Evolutionary conservation across 2,797 vertebrate species (phyloP).

Genomic region (Tapirus indicus): DNA sequence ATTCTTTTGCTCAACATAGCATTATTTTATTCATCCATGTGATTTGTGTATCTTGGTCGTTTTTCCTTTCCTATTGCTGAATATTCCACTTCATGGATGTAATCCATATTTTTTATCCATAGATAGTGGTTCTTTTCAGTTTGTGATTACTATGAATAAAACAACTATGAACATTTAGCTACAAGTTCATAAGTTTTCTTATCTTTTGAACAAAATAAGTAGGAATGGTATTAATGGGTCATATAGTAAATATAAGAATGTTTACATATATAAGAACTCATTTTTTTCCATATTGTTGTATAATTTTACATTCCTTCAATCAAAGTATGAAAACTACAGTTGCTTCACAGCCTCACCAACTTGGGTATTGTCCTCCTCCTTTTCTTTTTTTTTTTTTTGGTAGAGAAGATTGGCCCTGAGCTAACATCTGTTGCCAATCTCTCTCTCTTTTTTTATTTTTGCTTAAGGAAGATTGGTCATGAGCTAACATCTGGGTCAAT

Average conservation of each 20-base stretch:
- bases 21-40: not conserved
- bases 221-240: not conserved
- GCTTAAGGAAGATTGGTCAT: too few species aligned
- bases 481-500: too few species aligned
- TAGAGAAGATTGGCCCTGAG: too few species aligned
- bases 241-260: not conserved
- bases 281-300: not conserved
- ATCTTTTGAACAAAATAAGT: not conserved
- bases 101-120: not conserved
- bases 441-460: too few species aligned
- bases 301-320: not conserved
- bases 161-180: too few species aligned
- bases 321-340: not conserved
- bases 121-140: not conserved
- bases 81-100: not conserved
- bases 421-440: too few species aligned
- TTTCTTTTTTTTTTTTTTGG: too few species aligned
- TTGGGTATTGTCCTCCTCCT: not conserved
- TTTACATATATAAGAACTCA: not conserved
- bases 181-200: not conserved
- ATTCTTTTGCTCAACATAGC: not conserved
- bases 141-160: too few species aligned
- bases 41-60: not conserved
- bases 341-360: not conserved
- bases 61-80: not conserved